Evolutionary conservation across 2,888 invertebrate genomes (phyloP), one percentile per base, ranked within the genome.

Genomic region (Escarpia spicata): DNA sequence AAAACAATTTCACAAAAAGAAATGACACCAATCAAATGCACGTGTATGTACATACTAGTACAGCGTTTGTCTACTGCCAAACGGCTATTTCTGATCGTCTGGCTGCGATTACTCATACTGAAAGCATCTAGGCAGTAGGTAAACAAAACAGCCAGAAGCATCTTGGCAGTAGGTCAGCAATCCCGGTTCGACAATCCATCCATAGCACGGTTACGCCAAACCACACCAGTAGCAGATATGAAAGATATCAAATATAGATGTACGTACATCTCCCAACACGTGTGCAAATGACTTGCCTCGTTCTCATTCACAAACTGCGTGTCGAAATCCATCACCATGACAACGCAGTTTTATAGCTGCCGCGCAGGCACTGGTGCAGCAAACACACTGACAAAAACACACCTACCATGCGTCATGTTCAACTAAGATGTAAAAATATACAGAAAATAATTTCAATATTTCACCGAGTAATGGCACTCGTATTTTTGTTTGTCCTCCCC

Each of bases 381-480:
- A 75, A 75, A 75, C 75, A n/a, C 19, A 37, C 37, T 37, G n/a
- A 75, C 75, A 75, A n/a, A 75, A 75, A 75, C 75, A n/a, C 75
- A n/a, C n/a, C 19, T 75, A 26, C 19, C 75, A 75, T 75, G 19
- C 75, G 52, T 52, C 52, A 52, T 26, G n/a, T 75, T 26, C 75
- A 75, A 75, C 75, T 75, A 19, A 75, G 75, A 75, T 75, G 75
- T 75, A 75, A 75, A 75, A 75, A 75, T 75, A 75, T 75, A 75
- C 75, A 75, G 75, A 75, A 75, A 52, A 26, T 60, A 15, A 26
- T 75, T 75, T 75, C 75, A 75, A 75, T 75, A 26, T 75, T 75
- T n/a, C 75, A 75, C 75, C 3, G 75, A 75, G 3, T 75, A 75
- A 26, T 75, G 75, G 75, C 75, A 75, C 26, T 75, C 75, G 1